Base-by-base conservation (phyloP, 2,113 vertebrate species). In the Microtus richardsoni region DNA sequence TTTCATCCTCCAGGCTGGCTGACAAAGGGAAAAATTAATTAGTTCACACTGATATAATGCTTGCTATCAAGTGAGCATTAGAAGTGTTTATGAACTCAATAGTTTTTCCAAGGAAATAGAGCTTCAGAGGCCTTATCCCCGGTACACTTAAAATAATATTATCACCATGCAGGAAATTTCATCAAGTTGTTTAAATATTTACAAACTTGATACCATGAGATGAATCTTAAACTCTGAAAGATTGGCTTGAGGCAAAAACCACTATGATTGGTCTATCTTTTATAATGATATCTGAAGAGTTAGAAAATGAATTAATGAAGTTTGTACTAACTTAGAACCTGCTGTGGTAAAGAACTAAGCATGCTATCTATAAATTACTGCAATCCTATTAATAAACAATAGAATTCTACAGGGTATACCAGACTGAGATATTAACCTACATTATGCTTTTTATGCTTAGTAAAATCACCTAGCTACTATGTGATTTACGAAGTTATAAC, bases 351-450 rank as follows among this genome's bases (percentile, higher is more conserved):
- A 79, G 6, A 88, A 21, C 87, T 68, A 68, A 5, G 71, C 33
- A 2, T 36, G 7, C 2, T 47, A 6, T 36, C 17, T 66, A 24
- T 66, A 6, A 91, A 41, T 41, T 64, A 66, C 9, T 58, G 12
- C 19, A 80, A 22, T 36, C 5, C 10, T 58, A 24, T n/a, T 58
- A 58, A 24, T 24, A 80, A 58, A 82, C 47, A 90, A 70, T 33
- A 33, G 1, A 71, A 71, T n/a, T n/a, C 21, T 52, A 5, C 30
- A 54, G 5, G 41, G 21, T 26, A n/a, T 22, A 83, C 24, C 24
- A n/a, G 30, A 52, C 7, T 49, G 54, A 58, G 2, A 0, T 6
- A n/a, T 26, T 83, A 66, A 58, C 4, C 2, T 41, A 64, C 0
- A 88, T 14, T 58, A 7, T 17, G 79, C 86, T 41, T 33, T 30